These are phyloP conservation scores for Trachelus stipa DNA, from an alignment of 2,888 invertebrate genomes.

Conservation along the genomic window DNA sequence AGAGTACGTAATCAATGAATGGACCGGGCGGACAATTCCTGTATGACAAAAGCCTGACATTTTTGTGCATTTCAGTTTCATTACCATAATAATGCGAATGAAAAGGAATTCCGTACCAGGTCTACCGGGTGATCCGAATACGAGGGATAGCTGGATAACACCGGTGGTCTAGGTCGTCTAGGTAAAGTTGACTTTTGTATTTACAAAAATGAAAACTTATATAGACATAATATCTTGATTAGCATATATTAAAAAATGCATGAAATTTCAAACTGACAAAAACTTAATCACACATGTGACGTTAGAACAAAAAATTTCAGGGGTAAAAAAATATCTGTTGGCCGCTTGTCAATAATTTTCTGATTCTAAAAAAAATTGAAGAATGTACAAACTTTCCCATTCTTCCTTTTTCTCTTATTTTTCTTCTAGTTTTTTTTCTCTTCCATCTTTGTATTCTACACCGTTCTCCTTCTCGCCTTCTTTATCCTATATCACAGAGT, in stretches of 20 bases:
- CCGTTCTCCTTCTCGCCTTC: background rate
- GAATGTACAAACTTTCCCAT: background rate
- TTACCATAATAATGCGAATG: conserved; percentile 65
- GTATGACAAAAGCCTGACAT: conserved; percentile 60
- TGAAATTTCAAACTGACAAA: background rate
- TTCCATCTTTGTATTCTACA: background rate
- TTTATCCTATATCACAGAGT: background rate
- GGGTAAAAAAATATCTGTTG: background rate
- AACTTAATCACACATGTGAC: background rate
- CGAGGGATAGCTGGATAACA: background rate
- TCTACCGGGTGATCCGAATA: conserved; percentile 14
- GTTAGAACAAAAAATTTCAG: background rate
- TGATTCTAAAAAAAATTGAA: background rate
- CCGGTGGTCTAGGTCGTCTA: background rate
- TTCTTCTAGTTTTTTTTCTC: background rate
- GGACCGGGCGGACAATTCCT: conserved; percentile 61
- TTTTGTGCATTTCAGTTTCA: conserved; percentile 63
- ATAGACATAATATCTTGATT: background rate
- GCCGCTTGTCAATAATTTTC: background rate
- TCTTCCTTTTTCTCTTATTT: no score
- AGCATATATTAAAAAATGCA: background rate
- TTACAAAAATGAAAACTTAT: background rate
- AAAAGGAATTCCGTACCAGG: conserved; percentile 56
- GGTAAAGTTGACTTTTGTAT: background rate
- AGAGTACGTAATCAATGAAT: conserved; percentile 57